Base-by-base conservation (phyloP, 2,113 vertebrate species). In the Chroicocephalus ridibundus region DNA sequence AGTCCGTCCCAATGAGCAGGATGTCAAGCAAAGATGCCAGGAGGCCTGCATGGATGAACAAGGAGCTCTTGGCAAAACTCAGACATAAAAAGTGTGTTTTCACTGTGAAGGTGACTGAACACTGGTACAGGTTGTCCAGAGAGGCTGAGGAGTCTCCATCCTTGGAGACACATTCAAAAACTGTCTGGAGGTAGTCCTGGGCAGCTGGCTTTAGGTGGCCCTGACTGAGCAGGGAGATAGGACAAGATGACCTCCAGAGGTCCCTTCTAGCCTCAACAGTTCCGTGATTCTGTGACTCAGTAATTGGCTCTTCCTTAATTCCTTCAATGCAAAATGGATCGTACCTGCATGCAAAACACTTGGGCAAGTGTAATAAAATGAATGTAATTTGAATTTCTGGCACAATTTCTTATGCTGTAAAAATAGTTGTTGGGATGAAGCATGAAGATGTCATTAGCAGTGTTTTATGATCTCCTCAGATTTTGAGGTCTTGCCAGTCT, bases 401-500 rank as follows among this genome's bases (percentile, higher is more conserved):
- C 47, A 54, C 38, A 77, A 29, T 31, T 83, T 87, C 71, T 88
- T 36, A 49, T 77, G 25, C 22, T 71, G 64, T 92, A 74, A 93
- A 88, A 87, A 57, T 19, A 72, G 29, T 44, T 92, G 13, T 49
- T 91, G 68, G 76, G 44, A 69, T 74, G 77, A 90, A 70, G 11
- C 24, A 69, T 18, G 20, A 80, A 54, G 65, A 66, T 66, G 26
- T 51, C 77, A 52, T 76, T 85, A 89, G 61, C 65, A 90, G 84
- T 84, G 60, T 51, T 93, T 70, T 49, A 34, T 55, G 54, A 91
- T 54, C 75, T 84, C 60, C 90, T 93, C 46, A 86, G 49, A 88
- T 89, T 90, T 84, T 94, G 96, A 93, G 64, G 31, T 69, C 82
- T 81, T 96, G 78, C 81, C 79, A 95, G 70, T 21, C 34, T 32